phyloP scores from a whole-genome alignment of 2,888 invertebrate species.

The Cybosia mesomella region DNA sequence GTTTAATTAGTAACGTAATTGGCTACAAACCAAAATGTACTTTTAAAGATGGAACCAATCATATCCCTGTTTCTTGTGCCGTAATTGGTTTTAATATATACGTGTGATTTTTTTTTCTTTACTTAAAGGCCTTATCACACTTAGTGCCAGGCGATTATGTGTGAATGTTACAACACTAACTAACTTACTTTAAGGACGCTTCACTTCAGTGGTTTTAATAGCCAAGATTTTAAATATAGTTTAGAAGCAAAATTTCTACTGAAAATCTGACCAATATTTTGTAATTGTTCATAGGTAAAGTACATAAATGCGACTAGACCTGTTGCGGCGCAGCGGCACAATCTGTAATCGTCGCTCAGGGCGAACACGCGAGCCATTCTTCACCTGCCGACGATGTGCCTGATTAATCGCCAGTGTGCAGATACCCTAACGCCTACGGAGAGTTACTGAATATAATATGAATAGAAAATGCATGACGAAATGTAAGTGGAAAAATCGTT shows the following conservation, averaged over 20 bases:
- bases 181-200: too few species aligned
- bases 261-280: constrained; percentile 30
- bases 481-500: constrained; percentile 23
- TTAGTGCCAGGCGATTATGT: too few species aligned
- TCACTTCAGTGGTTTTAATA: too few species aligned
- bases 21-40: too few species aligned
- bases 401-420: constrained; percentile 60
- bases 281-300: constrained; percentile 39
- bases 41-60: too few species aligned
- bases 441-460: constrained; percentile 31
- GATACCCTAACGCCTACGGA: constrained; percentile 55
- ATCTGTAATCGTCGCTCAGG: constrained; percentile 61
- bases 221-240: background rate
- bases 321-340: constrained; percentile 49
- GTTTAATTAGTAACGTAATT: too few species aligned
- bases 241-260: background rate
- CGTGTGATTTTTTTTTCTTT: too few species aligned
- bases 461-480: constrained; percentile 44
- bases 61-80: too few species aligned
- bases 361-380: constrained; percentile 60
- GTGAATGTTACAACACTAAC: too few species aligned
- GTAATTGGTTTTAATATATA: too few species aligned
- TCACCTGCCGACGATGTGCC: constrained; percentile 55
- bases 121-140: too few species aligned
- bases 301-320: constrained; percentile 36